phyloP scores from a whole-genome alignment of 2,113 vertebrate species.

The Merops nubicus region DNA sequence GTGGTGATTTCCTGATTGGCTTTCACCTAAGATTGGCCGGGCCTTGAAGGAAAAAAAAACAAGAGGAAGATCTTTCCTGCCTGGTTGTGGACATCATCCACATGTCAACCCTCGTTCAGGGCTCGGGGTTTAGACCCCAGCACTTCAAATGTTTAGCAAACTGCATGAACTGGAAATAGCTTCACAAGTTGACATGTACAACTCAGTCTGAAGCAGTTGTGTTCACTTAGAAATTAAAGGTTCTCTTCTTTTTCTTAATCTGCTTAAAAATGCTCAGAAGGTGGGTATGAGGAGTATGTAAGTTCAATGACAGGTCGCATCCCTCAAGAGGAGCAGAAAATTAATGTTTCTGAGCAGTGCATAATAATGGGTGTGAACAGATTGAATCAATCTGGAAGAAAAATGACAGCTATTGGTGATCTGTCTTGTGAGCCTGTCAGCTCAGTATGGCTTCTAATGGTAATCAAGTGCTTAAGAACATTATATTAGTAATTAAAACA shows the following conservation, averaged over 20 bases:
- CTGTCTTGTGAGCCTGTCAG: not conserved
- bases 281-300: not conserved
- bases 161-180: not conserved
- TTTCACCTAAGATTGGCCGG: no score
- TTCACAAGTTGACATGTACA: slow-evolving; percentile 18
- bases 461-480: not conserved
- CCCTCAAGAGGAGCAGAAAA: not conserved
- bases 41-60: no score
- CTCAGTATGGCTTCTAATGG: not conserved
- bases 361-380: not conserved
- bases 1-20: no score
- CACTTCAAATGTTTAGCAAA: not conserved
- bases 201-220: slow-evolving; percentile 28
- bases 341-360: not conserved
- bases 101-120: no score
- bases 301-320: not conserved
- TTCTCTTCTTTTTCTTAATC: slow-evolving; percentile 48
- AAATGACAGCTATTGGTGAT: not conserved
- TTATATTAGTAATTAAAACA: not conserved
- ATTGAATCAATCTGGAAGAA: not conserved
- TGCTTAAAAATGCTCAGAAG: not conserved
- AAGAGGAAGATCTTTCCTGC: no score
- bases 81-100: no score
- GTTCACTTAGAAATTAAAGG: slow-evolving; percentile 33
- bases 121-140: no score